Conservation (phyloP, 2,888 invertebrate genomes). For the Caenorhabditis wallacei region DNA sequence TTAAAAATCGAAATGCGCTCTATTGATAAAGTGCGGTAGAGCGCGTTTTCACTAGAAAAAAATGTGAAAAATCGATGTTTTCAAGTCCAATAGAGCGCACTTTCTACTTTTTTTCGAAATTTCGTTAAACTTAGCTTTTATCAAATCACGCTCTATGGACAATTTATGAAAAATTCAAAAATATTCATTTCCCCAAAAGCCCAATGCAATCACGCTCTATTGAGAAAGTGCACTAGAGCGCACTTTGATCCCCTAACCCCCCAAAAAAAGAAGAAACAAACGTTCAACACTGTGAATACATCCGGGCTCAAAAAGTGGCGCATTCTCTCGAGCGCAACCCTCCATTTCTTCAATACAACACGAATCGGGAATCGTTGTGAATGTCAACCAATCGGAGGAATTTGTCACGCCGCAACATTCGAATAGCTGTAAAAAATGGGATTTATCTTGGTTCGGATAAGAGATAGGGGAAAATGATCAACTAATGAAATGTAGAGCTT, state of each 20-base stretch:
- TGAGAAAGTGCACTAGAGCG: conserved; percentile 23
- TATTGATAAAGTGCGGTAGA: too few species aligned
- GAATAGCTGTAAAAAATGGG: conserved; percentile 73
- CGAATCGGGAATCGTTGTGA: conserved; percentile 78
- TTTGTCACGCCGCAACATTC: conserved; percentile 82
- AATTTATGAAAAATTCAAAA: too few species aligned
- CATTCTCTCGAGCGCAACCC: conserved; percentile 75
- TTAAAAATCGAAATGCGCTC: neutral
- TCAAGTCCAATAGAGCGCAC: too few species aligned
- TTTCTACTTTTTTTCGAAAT: too few species aligned
- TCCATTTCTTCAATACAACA: conserved; percentile 79
- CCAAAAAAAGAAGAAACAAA: conserved; percentile 25
- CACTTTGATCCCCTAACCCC: conserved; percentile 22
- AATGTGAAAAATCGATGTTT: too few species aligned
- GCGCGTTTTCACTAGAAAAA: too few species aligned
- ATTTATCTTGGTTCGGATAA: too few species aligned
- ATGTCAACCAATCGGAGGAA: conserved; percentile 79
- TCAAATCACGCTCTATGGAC: too few species aligned
- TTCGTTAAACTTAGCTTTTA: too few species aligned
- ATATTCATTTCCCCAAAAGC: neutral
- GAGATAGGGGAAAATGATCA: too few species aligned
- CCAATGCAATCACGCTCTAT: conserved; percentile 19
- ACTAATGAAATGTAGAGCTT: too few species aligned
- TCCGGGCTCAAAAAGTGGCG: conserved; percentile 73
- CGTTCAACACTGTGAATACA: conserved; percentile 79